Conservation (phyloP, 2,888 invertebrate species). For the Taphrorychus bicolor region DNA sequence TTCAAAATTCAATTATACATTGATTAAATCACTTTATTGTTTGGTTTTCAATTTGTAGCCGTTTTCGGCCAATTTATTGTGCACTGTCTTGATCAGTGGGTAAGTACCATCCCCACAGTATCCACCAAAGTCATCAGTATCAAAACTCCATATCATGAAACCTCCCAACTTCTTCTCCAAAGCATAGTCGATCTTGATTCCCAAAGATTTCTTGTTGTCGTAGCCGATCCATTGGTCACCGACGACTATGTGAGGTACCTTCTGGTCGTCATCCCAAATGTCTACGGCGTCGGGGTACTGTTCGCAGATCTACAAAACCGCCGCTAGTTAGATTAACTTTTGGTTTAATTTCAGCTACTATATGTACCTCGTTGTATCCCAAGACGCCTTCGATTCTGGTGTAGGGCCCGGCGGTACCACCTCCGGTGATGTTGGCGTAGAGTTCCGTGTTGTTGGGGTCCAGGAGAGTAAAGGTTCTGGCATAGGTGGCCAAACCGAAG, state of each 20-base stretch:
- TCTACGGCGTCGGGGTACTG: conserved; percentile 46
- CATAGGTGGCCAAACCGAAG: conserved; percentile 76
- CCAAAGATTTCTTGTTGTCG: conserved; percentile 66
- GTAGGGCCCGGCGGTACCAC: conserved; percentile 69
- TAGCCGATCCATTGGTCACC: conserved; percentile 72
- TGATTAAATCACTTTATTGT: neutral
- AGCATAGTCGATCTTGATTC: conserved; percentile 58
- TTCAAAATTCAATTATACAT: neutral
- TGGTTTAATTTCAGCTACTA: too few species aligned
- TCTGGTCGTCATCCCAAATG: conserved; percentile 55
- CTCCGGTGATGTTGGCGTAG: conserved; percentile 66
- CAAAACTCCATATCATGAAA: conserved; percentile 78
- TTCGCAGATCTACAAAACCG: conserved; percentile 50
- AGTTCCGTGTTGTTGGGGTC: conserved; percentile 59
- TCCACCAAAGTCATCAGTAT: conserved; percentile 76
- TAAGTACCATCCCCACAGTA: conserved; percentile 59
- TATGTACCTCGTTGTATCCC: conserved; percentile 73
- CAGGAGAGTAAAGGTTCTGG: conserved; percentile 69
- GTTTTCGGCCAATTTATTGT: conserved; percentile 23
- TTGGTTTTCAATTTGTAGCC: conserved; percentile 23
- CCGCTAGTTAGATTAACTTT: neutral
- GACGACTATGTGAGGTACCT: conserved; percentile 66
- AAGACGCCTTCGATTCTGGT: conserved; percentile 70
- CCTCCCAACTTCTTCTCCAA: conserved; percentile 60
- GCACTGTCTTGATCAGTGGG: conserved; percentile 43